These are phyloP conservation scores for Cataglyphis albicans DNA, from an alignment of 2,888 invertebrate genomes.

Conservation along the genomic window DNA sequence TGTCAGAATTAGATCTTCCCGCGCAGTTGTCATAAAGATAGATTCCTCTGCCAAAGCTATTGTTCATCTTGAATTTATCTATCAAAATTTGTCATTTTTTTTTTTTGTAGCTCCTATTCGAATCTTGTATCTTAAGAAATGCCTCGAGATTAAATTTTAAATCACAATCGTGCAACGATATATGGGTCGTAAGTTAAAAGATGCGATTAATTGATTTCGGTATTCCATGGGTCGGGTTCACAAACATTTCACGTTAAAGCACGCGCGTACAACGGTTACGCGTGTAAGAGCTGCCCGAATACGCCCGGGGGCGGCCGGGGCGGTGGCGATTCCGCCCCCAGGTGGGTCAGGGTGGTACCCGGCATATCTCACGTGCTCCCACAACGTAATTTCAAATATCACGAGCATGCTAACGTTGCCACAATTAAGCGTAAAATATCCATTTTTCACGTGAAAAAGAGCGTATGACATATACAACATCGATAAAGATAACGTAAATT, in stretches of 20 bases:
- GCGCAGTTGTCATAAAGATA: neutral
- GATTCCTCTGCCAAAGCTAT: neutral
- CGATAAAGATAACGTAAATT: neutral
- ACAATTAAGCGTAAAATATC: constrained; percentile 17
- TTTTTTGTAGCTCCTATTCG: neutral
- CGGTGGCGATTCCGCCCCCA: constrained; percentile 85
- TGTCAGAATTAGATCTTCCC: constrained; percentile 16
- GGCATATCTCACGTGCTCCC: constrained; percentile 68
- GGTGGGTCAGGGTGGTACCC: constrained; percentile 85
- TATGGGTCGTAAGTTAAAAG: neutral
- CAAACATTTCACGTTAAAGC: constrained; percentile 54
- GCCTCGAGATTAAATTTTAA: neutral
- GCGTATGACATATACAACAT: constrained; percentile 9
- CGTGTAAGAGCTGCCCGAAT: constrained; percentile 81
- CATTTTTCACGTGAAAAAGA: neutral
- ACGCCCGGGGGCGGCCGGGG: constrained; percentile 85
- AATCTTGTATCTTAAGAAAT: neutral
- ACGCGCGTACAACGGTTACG: constrained; percentile 45
- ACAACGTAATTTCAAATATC: constrained; percentile 74
- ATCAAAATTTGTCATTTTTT: neutral
- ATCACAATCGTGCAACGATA: neutral
- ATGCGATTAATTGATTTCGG: neutral
- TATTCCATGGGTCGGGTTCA: constrained; percentile 22
- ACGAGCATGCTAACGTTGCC: neutral
- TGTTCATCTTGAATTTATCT: no score